Evolutionary conservation across 2,888 invertebrate genomes (phyloP), one percentile per base, ranked within the genome.

Genomic region (Phanerotoma sp.): DNA sequence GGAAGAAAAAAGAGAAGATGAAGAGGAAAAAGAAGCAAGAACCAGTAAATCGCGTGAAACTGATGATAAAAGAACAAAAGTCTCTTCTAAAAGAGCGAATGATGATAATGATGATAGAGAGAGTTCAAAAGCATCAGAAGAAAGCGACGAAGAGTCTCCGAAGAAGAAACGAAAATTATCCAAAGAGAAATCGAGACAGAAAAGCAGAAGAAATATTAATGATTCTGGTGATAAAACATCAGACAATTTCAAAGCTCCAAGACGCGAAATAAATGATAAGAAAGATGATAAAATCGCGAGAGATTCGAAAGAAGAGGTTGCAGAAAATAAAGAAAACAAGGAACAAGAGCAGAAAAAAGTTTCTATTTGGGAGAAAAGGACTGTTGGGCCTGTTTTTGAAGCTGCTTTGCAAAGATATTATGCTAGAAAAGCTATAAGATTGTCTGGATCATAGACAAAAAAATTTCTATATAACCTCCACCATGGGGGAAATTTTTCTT

Each of bases 321-420:
- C 52, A 50, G 55, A 60, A 56, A 51, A 42, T 15, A 21, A 16
- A 28, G 47, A 56, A 40, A 32, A 51, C 55, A 42, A 21, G 11
- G 56, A 62, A 66, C 45, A 60, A 48, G 53, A 63, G 37, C 51
- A 61, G 35, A 47, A 22, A 9, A 87, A 86, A 79, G 78, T 83
- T 57, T 84, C 87, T 70, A 86, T 93, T 67, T 93, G 92, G 91
- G 85, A 86, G 68, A 93, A 93, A 70, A 81, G 93, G 65, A 93
- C 93, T 22, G 85, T 93, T 13, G 93, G 91, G 6, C 83, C 82
- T 46, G 82, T 85, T 3, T 90, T 88, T 75, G 87, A 89, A 54
- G 86, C 84, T 54, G 92, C 93, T 13, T 74, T 91, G 25, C 82
- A 86, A 67, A 82, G 89, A 67, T 92, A 90, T 77, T 88, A 86